Conservation (phyloP, 2,113 vertebrate species). For the Python bivittatus region DNA sequence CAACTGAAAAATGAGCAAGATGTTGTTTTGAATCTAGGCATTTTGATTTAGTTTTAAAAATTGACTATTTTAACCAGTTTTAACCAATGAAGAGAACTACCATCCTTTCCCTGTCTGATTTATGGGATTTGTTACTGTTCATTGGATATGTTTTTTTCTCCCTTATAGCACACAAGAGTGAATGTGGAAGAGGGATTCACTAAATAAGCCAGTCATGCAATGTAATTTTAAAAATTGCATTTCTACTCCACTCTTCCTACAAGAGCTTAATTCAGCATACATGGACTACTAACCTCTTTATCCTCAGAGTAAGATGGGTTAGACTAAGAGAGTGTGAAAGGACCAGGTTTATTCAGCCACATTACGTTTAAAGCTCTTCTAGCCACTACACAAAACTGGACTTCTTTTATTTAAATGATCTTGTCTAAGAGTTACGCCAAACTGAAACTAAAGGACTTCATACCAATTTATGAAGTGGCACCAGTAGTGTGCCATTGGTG, state of each 20-base stretch:
- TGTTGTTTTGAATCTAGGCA: slow-evolving; percentile 17
- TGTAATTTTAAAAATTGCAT: not conserved
- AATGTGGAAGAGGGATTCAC: not conserved
- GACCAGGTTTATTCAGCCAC: not conserved
- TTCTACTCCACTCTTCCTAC: not conserved
- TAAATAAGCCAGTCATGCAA: not conserved
- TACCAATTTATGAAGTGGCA: not conserved
- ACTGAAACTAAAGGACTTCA: not conserved
- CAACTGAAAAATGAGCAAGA: slow-evolving; percentile 20
- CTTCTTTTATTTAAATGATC: not conserved
- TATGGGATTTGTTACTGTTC: not conserved
- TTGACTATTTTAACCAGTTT: not conserved
- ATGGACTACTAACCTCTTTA: not conserved
- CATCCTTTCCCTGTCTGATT: slow-evolving; percentile 15
- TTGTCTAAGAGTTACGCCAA: not conserved
- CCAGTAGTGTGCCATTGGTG: not conserved
- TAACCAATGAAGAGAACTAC: not conserved
- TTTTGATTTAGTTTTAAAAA: not conserved
- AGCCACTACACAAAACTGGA: not conserved
- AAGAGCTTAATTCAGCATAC: not conserved
- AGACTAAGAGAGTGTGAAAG: not conserved
- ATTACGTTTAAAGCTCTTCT: not conserved
- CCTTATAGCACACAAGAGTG: not conserved
- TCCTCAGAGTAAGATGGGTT: not conserved
- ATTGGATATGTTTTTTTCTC: not conserved